Evolutionary conservation across 2,113 vertebrate species (phyloP).

Genomic region (Pipa parva): DNA sequence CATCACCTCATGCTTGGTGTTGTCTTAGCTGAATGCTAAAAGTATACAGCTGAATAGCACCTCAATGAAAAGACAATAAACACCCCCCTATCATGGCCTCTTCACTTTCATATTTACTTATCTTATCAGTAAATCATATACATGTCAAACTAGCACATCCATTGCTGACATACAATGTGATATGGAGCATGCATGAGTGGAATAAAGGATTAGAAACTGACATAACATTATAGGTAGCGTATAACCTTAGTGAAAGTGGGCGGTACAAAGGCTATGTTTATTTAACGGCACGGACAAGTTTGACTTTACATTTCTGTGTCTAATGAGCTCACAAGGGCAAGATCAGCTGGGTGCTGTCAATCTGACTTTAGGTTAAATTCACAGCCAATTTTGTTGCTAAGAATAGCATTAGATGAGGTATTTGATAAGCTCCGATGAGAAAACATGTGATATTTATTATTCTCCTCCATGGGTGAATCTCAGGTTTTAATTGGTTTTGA

Average conservation of each 20-base stretch:
- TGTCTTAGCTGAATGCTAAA: too few relatives aligned
- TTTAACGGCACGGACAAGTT: neutral
- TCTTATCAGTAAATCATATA: neutral
- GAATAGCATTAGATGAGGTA: constrained; percentile 10
- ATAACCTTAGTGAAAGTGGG: neutral
- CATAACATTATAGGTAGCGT: neutral
- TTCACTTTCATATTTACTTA: neutral
- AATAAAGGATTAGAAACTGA: too few relatives aligned
- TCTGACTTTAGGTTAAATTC: constrained; percentile 6
- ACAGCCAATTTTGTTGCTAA: neutral
- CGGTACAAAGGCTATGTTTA: neutral
- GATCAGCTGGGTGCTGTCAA: constrained; percentile 31
- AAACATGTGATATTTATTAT: constrained; percentile 21
- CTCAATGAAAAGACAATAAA: neutral
- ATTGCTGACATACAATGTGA: too few relatives aligned
- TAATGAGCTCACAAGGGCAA: constrained; percentile 16
- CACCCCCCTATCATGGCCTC: neutral
- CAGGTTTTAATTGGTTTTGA: constrained; percentile 11
- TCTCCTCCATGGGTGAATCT: constrained; percentile 3
- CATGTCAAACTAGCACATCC: too few relatives aligned
- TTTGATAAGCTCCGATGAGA: constrained; percentile 15
- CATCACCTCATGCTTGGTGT: neutral
- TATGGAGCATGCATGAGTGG: neutral
- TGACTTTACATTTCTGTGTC: neutral
- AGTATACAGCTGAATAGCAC: neutral